Base-by-base conservation (phyloP, 2,113 vertebrate species). In the Phoxinus phoxinus region DNA sequence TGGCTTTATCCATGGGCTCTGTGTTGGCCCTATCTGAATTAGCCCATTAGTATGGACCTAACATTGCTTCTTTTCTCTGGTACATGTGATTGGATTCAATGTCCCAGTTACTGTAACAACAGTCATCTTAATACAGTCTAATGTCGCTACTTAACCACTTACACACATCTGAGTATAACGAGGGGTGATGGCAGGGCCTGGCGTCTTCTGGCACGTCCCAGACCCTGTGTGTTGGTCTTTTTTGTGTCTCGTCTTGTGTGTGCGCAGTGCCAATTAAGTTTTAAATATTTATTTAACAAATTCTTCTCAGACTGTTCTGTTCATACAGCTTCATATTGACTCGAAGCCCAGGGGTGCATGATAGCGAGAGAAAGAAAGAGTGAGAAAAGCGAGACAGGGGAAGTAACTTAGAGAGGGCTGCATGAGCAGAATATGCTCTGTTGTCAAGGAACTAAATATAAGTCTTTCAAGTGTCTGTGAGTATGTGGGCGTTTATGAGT, bases 211-310 rank as follows among this genome's bases (percentile, higher is more conserved):
- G 81, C 25, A 76, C 85, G 25, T 37, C 61, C 35, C 37, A 46
- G 23, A 83, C 30, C 35, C 37, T 48, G 25, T 74, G 58, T 61
- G 51, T 56, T 56, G 10, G 32, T 71, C 32, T 71, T 11, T 69
- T 71, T 71, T 83, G 69, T 87, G 75, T 37, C 51, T 73, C 51
- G 10, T 19, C 41, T 23, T 61, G 25, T 79, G 44, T 84, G 79
- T 80, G 83, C 67, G 67, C 67, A 23, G 41, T 44, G 79, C 73
- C 88, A 88, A 89, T 89, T 91, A 88, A 88, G 65, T 80, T 51
- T 80, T 32, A n/a, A 71, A 58, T 81, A 87, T 87, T 85, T 63
- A 81, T 83, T 85, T 88, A 86, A 79, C 15, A 44, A 85, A 74
- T 81, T 87, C 84, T 79, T n/a, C 81, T 71, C 21, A 75, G 78